Conservation (phyloP, 1,140 invertebrate genomes). For the Schmidtea mediterranea region DNA sequence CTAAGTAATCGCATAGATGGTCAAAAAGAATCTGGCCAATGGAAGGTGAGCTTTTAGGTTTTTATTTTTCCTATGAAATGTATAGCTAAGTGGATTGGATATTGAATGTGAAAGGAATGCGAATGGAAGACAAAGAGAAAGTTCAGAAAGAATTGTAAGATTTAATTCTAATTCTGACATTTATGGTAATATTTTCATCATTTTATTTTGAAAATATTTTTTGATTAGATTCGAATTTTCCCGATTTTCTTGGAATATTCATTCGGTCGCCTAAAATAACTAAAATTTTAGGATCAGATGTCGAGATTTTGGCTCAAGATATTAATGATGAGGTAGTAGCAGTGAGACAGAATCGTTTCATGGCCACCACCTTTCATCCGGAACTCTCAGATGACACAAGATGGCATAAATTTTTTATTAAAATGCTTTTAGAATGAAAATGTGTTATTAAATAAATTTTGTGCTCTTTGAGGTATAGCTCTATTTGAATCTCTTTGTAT, state of each 20-base stretch:
- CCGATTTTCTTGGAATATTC: constrained; percentile 14
- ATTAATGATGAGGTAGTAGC: constrained; percentile 12
- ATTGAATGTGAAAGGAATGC: constrained; percentile 15
- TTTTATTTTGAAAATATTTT: too few relatives aligned
- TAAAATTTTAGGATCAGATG: constrained; percentile 9
- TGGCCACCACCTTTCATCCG: constrained; percentile 18
- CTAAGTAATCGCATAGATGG: constrained; percentile 14
- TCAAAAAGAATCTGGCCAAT: constrained; percentile 15
- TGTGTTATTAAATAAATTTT: too few relatives aligned
- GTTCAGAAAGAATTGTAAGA: constrained; percentile 14
- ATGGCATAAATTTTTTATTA: constrained; percentile 16
- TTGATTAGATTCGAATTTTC: background rate
- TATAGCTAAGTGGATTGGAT: constrained; percentile 15
- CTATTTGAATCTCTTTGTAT: too few relatives aligned
- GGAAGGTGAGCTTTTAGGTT: constrained; percentile 6
- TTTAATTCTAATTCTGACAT: constrained; percentile 8
- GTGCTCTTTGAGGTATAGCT: too few relatives aligned
- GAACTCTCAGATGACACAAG: constrained; percentile 16
- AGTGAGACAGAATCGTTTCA: constrained; percentile 13
- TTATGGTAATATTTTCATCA: background rate
- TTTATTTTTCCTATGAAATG: constrained; percentile 7
- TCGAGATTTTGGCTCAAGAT: constrained; percentile 12
- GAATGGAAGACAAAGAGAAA: constrained; percentile 17
- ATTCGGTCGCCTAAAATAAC: constrained; percentile 17
- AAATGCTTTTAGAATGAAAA: background rate